Conservation (phyloP, 2,888 invertebrate species). For the Mythimna loreyi region DNA sequence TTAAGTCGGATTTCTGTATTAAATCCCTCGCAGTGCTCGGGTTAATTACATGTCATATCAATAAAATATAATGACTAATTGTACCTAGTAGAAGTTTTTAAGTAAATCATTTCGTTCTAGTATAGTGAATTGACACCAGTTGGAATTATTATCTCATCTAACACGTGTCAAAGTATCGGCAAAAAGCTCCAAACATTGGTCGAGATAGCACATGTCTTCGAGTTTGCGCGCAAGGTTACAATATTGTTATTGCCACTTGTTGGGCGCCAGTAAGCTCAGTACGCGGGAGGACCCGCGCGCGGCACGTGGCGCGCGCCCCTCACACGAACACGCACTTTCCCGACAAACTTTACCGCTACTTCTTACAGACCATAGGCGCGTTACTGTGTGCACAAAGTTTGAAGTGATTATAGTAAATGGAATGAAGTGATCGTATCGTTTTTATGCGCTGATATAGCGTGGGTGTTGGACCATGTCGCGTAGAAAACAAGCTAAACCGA, state of each 20-base stretch:
- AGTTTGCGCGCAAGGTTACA: constrained; percentile 88
- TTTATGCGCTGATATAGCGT: constrained; percentile 52
- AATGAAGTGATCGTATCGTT: constrained; percentile 49
- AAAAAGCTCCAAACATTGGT: constrained; percentile 65
- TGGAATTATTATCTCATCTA: not conserved
- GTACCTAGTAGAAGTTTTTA: no score
- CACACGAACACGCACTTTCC: constrained; percentile 66
- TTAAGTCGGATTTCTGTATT: no score
- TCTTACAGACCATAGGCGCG: constrained; percentile 13
- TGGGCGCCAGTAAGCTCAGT: constrained; percentile 89
- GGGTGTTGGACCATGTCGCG: constrained; percentile 90
- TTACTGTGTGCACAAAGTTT: constrained; percentile 45
- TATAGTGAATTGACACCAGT: not conserved
- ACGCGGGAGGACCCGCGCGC: constrained; percentile 85
- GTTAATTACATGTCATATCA: no score
- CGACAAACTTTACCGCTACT: constrained; percentile 79
- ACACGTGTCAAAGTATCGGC: constrained; percentile 13
- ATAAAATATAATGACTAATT: no score
- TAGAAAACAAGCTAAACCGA: constrained; percentile 93
- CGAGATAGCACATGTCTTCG: constrained; percentile 69
- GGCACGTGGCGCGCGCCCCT: constrained; percentile 71
- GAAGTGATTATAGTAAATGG: constrained; percentile 54
- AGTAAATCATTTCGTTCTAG: no score
- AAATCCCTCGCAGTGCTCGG: no score
- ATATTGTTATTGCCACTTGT: constrained; percentile 89